Conservation (phyloP, 2,113 vertebrate genomes). For the Equus przewalskii region DNA sequence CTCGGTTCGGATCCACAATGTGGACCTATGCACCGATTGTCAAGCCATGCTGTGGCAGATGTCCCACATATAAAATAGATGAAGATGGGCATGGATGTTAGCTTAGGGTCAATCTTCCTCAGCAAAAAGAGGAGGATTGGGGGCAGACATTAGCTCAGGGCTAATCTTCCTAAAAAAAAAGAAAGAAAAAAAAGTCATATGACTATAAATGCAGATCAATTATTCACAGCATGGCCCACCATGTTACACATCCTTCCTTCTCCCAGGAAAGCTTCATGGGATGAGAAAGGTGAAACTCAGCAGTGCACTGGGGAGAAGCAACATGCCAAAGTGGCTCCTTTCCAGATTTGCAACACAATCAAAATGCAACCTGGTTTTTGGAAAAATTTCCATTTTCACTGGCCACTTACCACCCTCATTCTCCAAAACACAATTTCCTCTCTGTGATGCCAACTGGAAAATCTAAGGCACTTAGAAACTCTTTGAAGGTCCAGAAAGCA, state of each 20-base stretch:
- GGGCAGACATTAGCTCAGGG: too few relatives aligned
- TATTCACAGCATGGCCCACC: slow-evolving; percentile 71
- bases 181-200: background rate
- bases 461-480: slow-evolving; percentile 16
- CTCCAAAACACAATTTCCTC: slow-evolving; percentile 26
- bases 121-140: too few relatives aligned
- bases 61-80: too few relatives aligned
- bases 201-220: slow-evolving; percentile 75
- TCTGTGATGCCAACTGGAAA: slow-evolving; percentile 45
- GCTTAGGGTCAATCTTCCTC: too few relatives aligned
- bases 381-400: slow-evolving; percentile 44
- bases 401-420: background rate
- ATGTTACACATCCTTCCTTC: slow-evolving; percentile 45
- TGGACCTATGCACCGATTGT: too few relatives aligned
- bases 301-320: background rate
- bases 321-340: background rate
- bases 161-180: too few relatives aligned
- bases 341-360: background rate
- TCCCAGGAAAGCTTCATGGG: background rate
- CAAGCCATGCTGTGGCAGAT: too few relatives aligned
- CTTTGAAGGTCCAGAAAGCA: slow-evolving; percentile 18
- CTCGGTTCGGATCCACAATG: too few relatives aligned
- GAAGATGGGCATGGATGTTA: too few relatives aligned
- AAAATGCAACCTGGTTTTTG: slow-evolving; percentile 34
- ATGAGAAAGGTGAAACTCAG: background rate